A percentile compares a stretch with the other conserved stretches of the same genome.
These are phyloP conservation scores for Tiliqua scincoides DNA, from an alignment of 2,113 vertebrate genomes.

Conservation along the genomic window DNA sequence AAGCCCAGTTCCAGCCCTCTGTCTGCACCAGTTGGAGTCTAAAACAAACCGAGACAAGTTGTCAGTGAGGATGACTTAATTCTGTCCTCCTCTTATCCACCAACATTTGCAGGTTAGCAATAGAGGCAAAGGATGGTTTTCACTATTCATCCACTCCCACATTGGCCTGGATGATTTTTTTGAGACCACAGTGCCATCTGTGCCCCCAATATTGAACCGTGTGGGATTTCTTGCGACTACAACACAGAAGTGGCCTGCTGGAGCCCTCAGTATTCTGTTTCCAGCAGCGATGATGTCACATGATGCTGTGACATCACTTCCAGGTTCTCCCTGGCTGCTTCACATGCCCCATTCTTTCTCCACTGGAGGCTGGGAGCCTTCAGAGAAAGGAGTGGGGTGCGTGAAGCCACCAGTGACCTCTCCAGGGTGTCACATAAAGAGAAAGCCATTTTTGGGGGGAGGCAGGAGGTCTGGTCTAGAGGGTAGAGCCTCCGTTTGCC, in stretches of 20 bases:
- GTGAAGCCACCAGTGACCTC: too few relatives aligned
- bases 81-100: neutral
- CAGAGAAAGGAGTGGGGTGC: too few relatives aligned
- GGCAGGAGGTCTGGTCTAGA: too few relatives aligned
- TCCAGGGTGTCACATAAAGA: too few relatives aligned
- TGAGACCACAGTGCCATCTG: neutral
- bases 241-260: neutral
- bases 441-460: too few relatives aligned
- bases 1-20: neutral
- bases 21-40: neutral
- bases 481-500: too few relatives aligned
- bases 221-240: neutral
- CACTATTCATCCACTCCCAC: neutral
- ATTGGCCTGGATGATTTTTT: neutral
- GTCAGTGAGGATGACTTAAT: neutral
- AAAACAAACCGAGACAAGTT: neutral
- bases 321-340: too few relatives aligned
- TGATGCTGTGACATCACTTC: too few relatives aligned
- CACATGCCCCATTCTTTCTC: too few relatives aligned
- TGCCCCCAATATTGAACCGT: neutral
- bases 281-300: too few relatives aligned
- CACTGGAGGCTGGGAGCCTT: too few relatives aligned
- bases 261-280: too few relatives aligned
- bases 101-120: neutral
- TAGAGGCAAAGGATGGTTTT: neutral